A percentile compares a stretch with the other conserved stretches of the same genome.
These are phyloP conservation scores for Sceloporus tristichus DNA, from an alignment of 2,113 vertebrate genomes.

Conservation along the genomic window DNA sequence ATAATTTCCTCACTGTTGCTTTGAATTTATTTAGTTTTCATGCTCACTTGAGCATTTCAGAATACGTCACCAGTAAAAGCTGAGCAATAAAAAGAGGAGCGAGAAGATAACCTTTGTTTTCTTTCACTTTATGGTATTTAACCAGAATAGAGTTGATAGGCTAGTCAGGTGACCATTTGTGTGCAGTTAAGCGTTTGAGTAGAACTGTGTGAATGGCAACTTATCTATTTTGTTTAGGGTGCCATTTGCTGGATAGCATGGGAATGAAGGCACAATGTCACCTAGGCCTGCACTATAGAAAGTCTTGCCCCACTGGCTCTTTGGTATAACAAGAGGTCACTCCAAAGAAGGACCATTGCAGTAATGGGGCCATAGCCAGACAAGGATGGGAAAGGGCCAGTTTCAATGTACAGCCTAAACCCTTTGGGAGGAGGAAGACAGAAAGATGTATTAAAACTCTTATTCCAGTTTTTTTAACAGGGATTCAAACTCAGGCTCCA, in stretches of 20 bases:
- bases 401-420: background rate
- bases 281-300: background rate
- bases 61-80: conserved; percentile 3
- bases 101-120: conserved; percentile 21
- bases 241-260: background rate
- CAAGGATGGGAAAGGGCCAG: background rate
- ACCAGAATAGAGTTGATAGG: fast-evolving
- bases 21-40: conserved; percentile 26
- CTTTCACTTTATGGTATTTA: background rate
- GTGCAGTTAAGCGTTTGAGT: background rate
- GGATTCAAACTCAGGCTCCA: no score
- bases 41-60: background rate
- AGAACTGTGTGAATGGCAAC: background rate
- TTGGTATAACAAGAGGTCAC: background rate
- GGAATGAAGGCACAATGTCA: background rate
- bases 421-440: background rate
- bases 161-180: background rate
- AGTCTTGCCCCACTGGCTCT: no score
- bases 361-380: background rate
- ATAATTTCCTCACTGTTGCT: conserved; percentile 12
- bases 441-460: background rate
- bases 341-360: no score
- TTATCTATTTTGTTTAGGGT: background rate
- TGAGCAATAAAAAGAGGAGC: conserved; percentile 29
- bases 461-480: background rate